Conservation (phyloP, 2,888 invertebrate genomes). For the Tryphoninae sp. region DNA sequence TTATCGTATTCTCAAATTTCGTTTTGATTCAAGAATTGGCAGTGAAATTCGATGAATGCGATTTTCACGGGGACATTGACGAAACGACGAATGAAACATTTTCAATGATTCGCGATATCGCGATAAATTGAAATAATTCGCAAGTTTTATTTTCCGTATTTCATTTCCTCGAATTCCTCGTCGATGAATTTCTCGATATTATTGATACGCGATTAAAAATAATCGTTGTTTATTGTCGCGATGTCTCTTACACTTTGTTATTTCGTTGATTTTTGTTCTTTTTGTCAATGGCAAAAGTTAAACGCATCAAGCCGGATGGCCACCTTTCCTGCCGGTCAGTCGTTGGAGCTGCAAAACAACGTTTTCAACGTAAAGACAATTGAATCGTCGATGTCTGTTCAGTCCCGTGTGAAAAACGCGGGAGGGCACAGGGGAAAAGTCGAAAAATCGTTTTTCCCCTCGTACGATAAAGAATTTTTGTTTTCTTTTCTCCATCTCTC, state of each 20-base stretch:
- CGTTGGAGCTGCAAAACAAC: conserved; percentile 81
- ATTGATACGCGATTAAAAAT: not conserved
- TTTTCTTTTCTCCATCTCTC: conserved; percentile 44
- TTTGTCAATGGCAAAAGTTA: conserved; percentile 28
- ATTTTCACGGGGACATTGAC: conserved; percentile 11
- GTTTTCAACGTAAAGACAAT: conserved; percentile 47
- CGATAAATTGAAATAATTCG: not conserved
- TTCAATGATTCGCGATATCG: conserved; percentile 3
- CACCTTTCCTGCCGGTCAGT: conserved; percentile 78
- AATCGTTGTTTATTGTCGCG: conserved; percentile 46
- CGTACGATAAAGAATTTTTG: conserved; percentile 2
- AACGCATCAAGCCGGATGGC: conserved; percentile 78
- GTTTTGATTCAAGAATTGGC: conserved; percentile 33
- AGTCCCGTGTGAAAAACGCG: not conserved
- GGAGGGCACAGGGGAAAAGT: conserved; percentile 21
- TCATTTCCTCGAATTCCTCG: not conserved
- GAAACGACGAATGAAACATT: conserved; percentile 20
- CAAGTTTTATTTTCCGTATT: not conserved
- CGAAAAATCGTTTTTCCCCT: conserved; percentile 10
- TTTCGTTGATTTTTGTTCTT: conserved; percentile 9
- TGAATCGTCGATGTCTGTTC: conserved; percentile 21
- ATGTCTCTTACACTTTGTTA: conserved; percentile 3
- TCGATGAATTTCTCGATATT: not conserved
- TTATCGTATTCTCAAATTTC: not conserved
- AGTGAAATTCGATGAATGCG: conserved; percentile 29